Base-by-base conservation (phyloP, 30 jellyfish, hydroid and myxozoan species). In the Sanderia malayensis region DNA sequence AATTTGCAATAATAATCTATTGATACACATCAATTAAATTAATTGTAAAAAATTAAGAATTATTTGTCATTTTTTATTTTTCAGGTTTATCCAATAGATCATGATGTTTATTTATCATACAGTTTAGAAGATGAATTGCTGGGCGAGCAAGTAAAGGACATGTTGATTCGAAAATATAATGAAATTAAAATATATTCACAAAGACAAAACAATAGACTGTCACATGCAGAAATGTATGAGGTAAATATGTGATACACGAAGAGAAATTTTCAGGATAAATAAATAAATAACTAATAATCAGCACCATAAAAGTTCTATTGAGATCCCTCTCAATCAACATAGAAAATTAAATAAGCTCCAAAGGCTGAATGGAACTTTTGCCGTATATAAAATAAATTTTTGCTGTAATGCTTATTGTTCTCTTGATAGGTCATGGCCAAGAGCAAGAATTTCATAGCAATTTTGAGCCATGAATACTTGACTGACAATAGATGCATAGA, bases 61-160 rank as follows among this genome's bases (percentile, higher is more conserved):
- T 15, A 41, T 6, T 60, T 63, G 57, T n/a, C 0, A 15, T 68
- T 6, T 26, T 10, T 32, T 64, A 15, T 33, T 8, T 7, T 9
- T 1, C 60, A 75, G 87, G 71, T 28, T 29, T 79, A 75, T 44
- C 79, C 80, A 61, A 46, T 76, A 20, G 26, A 46, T 20, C 63
- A 76, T 23, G 88, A 76, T 31, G 80, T 76, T 31, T 76, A 76
- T 31, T 31, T 76, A 32, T 76, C 88, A 46, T 76, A 76, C 53
- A 60, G 80, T 57, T 75, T 76, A 26, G 33, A 37, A 24, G 88
- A 76, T 41, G 49, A 63, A 46, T 10, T 2, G 2, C 1, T 76
- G 10, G 73, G 66, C 27, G 80, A 65, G 25, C 55, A 31, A 19
- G 71, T 76, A 44, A 62, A 60, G 18, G 61, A n/a, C 1, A 22